Evolutionary conservation across 1,140 invertebrate species (phyloP).

Genomic region (Drosophila ogumai): DNA sequence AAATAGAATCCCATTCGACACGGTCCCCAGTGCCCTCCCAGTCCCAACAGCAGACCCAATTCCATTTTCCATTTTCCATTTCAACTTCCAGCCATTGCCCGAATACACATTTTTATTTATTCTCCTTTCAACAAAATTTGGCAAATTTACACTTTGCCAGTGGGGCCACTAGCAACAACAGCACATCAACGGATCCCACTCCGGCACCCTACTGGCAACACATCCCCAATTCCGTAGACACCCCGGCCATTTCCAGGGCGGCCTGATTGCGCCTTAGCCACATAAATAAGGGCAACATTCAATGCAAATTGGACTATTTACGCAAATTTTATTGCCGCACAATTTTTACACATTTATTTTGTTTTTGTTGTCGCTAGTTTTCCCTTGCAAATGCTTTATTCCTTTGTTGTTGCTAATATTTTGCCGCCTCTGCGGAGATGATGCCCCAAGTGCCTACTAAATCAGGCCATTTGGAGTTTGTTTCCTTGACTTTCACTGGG

Average conservation of each 20-base stretch:
- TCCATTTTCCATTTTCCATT: conserved; percentile 32
- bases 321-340: conserved; percentile 81
- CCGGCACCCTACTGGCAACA: conserved; percentile 15
- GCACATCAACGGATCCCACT: conserved; percentile 8
- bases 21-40: conserved; percentile 11
- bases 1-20: conserved; percentile 13
- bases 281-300: conserved; percentile 79
- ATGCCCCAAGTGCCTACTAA: conserved; percentile 70
- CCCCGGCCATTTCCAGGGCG: conserved; percentile 26
- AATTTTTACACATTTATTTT: conserved; percentile 79
- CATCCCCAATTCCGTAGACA: conserved; percentile 9
- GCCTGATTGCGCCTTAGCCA: conserved; percentile 58
- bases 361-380: conserved; percentile 60
- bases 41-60: conserved; percentile 31
- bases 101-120: conserved; percentile 64
- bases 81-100: conserved; percentile 30
- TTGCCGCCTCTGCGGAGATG: conserved; percentile 30
- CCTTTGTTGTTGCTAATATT: conserved; percentile 51
- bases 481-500: conserved; percentile 55
- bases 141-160: conserved; percentile 76
- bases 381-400: conserved; percentile 48
- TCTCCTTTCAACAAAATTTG: conserved; percentile 75
- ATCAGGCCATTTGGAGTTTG: conserved; percentile 72
- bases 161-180: conserved; percentile 32
- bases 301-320: conserved; percentile 83